Conservation (phyloP, 2,888 invertebrate genomes). For the Anthrax anthrax region DNA sequence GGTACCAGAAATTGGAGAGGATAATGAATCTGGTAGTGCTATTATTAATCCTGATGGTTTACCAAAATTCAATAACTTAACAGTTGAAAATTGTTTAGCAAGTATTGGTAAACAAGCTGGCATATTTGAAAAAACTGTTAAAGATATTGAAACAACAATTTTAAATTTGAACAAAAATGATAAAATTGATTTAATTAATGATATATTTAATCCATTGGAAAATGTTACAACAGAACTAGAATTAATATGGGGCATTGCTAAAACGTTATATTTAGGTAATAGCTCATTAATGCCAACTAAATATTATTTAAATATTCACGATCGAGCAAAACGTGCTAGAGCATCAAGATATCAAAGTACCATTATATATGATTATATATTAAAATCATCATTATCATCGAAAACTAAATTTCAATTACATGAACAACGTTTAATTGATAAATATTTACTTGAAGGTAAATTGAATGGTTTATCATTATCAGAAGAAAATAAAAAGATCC, state of each 20-base stretch:
- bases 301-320: constrained; percentile 63
- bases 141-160: constrained; percentile 48
- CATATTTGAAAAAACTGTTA: constrained; percentile 64
- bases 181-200: constrained; percentile 46
- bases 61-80: constrained; percentile 67
- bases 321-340: constrained; percentile 60
- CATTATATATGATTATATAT: constrained; percentile 48
- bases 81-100: constrained; percentile 71
- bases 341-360: constrained; percentile 57
- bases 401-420: constrained; percentile 38
- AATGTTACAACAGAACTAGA: constrained; percentile 56
- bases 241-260: constrained; percentile 75
- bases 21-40: constrained; percentile 59
- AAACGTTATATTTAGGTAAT: constrained; percentile 67
- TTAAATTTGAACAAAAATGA: constrained; percentile 17
- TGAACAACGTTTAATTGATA: constrained; percentile 56
- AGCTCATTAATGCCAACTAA: constrained; percentile 66
- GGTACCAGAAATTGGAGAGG: constrained; percentile 72
- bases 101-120: constrained; percentile 70
- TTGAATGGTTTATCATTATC: constrained; percentile 65
- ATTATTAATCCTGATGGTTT: constrained; percentile 52
- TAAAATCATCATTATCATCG: not conserved
- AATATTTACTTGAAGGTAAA: constrained; percentile 67
- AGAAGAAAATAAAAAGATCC: constrained; percentile 37
- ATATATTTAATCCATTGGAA: constrained; percentile 62